These are phyloP conservation scores for Gonioctena quinquepunctata DNA, from an alignment of 1,140 invertebrate species.

Conservation along the genomic window DNA sequence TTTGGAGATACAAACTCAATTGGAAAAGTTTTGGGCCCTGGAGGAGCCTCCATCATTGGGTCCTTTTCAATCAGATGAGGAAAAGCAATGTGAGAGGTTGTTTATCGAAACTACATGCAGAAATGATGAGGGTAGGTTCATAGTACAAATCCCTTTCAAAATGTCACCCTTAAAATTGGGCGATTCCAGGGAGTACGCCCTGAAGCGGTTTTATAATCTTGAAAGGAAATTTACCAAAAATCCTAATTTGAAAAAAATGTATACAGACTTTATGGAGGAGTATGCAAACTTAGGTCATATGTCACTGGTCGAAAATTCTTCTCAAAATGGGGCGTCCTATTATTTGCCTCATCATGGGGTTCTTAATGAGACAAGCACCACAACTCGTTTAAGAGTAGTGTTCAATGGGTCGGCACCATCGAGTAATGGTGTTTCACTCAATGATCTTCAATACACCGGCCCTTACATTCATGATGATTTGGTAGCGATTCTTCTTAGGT, in stretches of 20 bases:
- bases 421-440: slow-evolving; percentile 38
- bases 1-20: no score
- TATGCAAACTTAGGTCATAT: slow-evolving; percentile 17
- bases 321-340: no score
- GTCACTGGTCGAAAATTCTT: no score
- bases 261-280: slow-evolving; percentile 20
- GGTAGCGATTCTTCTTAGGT: slow-evolving; percentile 37
- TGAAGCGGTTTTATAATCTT: not conserved
- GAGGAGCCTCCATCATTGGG: no score
- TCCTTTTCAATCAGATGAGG: no score
- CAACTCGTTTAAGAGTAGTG: not conserved
- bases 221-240: slow-evolving; percentile 14
- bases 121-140: not conserved
- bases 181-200: not conserved
- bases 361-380: not conserved
- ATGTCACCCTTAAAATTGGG: not conserved
- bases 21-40: no score
- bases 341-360: not conserved
- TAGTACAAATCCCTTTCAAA: not conserved
- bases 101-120: not conserved
- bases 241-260: not conserved
- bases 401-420: not conserved
- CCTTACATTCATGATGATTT: slow-evolving; percentile 38
- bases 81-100: not conserved
- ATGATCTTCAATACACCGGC: slow-evolving; percentile 36